Evolutionary conservation across 1,140 invertebrate genomes (phyloP).

Genomic region (Physella acuta): DNA sequence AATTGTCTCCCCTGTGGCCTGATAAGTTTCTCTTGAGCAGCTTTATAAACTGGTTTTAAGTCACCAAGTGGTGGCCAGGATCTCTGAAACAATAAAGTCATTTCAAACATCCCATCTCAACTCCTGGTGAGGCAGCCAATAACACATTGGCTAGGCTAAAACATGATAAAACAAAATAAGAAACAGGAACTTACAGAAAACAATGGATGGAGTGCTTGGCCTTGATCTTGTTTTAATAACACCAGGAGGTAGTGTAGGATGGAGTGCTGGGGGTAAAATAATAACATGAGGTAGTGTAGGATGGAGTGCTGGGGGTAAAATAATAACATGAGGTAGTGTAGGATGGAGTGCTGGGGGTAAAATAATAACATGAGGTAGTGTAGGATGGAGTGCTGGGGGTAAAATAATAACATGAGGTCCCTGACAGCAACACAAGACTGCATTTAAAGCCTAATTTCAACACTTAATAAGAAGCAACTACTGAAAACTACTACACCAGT

Average conservation of each 20-base stretch:
- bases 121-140: background rate
- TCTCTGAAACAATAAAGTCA: background rate
- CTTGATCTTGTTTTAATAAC: conserved; percentile 14
- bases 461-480: no score
- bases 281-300: no score
- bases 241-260: conserved; percentile 21
- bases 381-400: no score
- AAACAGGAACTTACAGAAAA: conserved; percentile 20
- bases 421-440: no score
- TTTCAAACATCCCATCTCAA: background rate
- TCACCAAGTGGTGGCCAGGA: conserved; percentile 13
- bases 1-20: background rate
- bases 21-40: conserved; percentile 19
- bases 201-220: conserved; percentile 18
- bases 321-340: no score
- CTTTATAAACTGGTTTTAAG: conserved; percentile 3
- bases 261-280: no score
- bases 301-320: no score
- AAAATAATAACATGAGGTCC: no score
- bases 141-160: background rate
- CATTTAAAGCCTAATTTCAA: no score
- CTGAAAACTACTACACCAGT: background rate
- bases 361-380: no score
- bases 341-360: no score
- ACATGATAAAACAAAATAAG: background rate